Conservation (phyloP, 2,888 invertebrate species). For the Ectobius pallidus region DNA sequence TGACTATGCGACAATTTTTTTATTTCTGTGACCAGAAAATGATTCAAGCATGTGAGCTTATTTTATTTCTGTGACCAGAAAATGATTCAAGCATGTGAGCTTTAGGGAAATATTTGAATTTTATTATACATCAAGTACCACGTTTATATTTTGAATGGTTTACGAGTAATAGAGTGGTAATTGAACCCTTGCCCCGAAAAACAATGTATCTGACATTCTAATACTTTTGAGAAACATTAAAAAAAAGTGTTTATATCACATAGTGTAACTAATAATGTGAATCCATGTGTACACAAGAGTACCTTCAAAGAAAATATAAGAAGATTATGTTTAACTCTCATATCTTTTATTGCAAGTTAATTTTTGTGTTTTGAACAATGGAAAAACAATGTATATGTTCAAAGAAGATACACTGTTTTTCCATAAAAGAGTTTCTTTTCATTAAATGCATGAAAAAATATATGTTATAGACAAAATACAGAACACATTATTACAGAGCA, state of each 20-base stretch:
- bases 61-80: no score
- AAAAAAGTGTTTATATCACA: not conserved
- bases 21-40: no score
- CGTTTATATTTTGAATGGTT: no score
- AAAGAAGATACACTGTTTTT: not conserved
- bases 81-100: no score
- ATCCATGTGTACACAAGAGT: conserved; percentile 1
- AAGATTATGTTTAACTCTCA: not conserved
- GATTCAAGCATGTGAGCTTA: no score
- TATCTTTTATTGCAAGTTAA: not conserved
- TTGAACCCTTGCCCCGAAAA: not conserved
- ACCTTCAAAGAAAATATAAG: not conserved
- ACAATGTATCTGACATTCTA: conserved; percentile 10
- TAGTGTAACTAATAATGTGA: not conserved
- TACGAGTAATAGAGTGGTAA: no score
- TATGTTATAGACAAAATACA: no score
- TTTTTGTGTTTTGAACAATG: not conserved
- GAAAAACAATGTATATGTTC: not conserved
- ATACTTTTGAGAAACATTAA: conserved; percentile 3
- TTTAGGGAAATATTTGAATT: no score
- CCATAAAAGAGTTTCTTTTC: not conserved
- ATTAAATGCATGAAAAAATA: no score
- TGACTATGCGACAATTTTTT: no score
- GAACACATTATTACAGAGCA: no score
- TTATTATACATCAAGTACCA: no score